Percentiles rank a stretch among this genome's conserved stretches.
Conservation (phyloP, 2,113 vertebrate genomes). For the Nyctereutes procyonoides region DNA sequence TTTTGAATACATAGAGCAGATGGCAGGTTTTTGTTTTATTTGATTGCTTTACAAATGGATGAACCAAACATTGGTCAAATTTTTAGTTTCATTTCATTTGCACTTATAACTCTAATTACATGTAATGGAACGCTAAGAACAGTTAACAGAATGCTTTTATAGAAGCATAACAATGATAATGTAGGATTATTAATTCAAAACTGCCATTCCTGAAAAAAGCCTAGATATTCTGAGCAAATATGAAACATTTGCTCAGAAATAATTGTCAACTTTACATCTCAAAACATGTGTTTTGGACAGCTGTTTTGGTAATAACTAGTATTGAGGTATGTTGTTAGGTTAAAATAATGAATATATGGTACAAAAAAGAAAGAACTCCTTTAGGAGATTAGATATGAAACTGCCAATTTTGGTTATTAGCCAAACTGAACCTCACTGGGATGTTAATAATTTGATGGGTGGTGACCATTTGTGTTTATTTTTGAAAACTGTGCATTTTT, state of each 20-base stretch:
- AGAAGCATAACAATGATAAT: slow-evolving; percentile 42
- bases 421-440: slow-evolving; percentile 49
- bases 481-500: slow-evolving; percentile 41
- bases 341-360: background rate
- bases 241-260: slow-evolving; percentile 58
- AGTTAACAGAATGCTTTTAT: slow-evolving; percentile 31
- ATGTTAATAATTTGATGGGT: slow-evolving; percentile 49
- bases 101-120: slow-evolving; percentile 63
- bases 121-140: slow-evolving; percentile 38
- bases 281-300: background rate
- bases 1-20: slow-evolving; percentile 54
- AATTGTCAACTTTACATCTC: slow-evolving; percentile 40
- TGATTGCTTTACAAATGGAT: slow-evolving; percentile 52
- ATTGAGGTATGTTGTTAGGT: background rate
- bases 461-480: slow-evolving; percentile 48
- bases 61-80: slow-evolving; percentile 52
- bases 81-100: slow-evolving; percentile 50
- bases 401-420: slow-evolving; percentile 33
- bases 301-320: background rate
- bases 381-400: background rate
- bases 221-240: too few relatives aligned
- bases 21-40: slow-evolving; percentile 42
- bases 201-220: slow-evolving; percentile 18
- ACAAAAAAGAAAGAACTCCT: background rate
- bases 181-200: slow-evolving; percentile 38